These are phyloP conservation scores for Acanthurus tractus DNA, from an alignment of 2,797 vertebrate genomes.

Conservation along the genomic window DNA sequence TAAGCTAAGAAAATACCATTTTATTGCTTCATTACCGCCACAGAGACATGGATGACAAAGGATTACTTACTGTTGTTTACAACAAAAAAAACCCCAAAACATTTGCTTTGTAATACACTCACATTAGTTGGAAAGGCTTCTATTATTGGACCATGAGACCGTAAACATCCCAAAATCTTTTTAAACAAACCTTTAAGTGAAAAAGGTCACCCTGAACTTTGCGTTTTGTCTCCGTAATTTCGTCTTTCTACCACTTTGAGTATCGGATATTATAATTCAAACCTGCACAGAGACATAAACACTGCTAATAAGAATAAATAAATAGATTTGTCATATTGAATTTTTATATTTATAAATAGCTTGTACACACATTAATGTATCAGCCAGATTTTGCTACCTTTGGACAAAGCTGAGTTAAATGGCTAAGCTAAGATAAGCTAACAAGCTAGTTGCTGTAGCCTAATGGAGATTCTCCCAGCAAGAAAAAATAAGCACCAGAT, in stretches of 20 bases:
- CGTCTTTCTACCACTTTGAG: not conserved
- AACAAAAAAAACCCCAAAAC: not conserved
- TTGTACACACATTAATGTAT: too few species aligned
- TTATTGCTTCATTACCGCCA: constrained; percentile 6
- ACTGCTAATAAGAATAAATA: not conserved
- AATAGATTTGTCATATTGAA: not conserved
- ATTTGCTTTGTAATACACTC: constrained; percentile 10
- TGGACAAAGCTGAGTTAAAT: not conserved
- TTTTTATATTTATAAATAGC: too few species aligned
- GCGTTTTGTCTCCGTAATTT: not conserved
- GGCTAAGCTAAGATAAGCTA: not conserved
- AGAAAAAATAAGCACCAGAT: not conserved
- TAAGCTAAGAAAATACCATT: constrained; percentile 24
- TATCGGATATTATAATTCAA: too few species aligned
- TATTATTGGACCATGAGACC: not conserved
- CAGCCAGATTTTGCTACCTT: not conserved
- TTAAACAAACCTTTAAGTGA: not conserved
- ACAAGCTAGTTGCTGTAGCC: not conserved
- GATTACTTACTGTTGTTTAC: constrained; percentile 9
- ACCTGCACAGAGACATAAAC: too few species aligned
- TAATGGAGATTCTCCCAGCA: not conserved
- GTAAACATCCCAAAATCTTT: not conserved
- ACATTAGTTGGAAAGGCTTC: constrained; percentile 24
- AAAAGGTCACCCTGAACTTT: not conserved
- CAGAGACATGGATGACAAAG: not conserved